phyloP scores from a whole-genome alignment of 2,888 invertebrate species.

The Selenia dentaria region DNA sequence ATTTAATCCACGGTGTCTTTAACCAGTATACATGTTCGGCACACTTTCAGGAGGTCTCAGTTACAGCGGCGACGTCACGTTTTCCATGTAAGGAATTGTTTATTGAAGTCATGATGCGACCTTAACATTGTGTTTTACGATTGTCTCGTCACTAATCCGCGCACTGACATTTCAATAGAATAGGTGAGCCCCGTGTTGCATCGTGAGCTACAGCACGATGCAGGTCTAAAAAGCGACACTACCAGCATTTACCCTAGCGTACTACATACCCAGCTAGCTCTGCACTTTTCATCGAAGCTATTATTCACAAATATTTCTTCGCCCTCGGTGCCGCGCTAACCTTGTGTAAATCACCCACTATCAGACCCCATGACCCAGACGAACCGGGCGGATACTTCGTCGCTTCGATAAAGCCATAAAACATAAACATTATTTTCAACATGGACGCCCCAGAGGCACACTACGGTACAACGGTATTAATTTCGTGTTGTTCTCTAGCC shows the following conservation, averaged over 20 bases:
- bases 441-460: conserved; percentile 43
- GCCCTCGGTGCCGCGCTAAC: conserved; percentile 33
- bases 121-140: conserved; percentile 83
- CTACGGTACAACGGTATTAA: conserved; percentile 50
- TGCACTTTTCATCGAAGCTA: conserved; percentile 48
- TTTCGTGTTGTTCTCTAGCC: conserved; percentile 44
- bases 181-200: conserved; percentile 76
- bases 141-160: conserved; percentile 80
- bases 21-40: conserved; percentile 65
- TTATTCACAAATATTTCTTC: conserved; percentile 47
- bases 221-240: conserved; percentile 50
- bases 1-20: conserved; percentile 44
- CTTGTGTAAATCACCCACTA: conserved; percentile 49
- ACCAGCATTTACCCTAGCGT: conserved; percentile 34
- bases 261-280: conserved; percentile 42
- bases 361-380: conserved; percentile 46
- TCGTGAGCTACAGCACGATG: conserved; percentile 75
- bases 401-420: conserved; percentile 53
- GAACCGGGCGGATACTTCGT: conserved; percentile 46
- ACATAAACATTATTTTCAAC: conserved; percentile 49
- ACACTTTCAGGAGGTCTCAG: conserved; percentile 74
- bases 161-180: conserved; percentile 82
- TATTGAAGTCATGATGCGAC: conserved; percentile 84
- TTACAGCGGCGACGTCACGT: conserved; percentile 77
- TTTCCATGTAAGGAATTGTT: conserved; percentile 79